Evolutionary conservation across 2,888 invertebrate species (phyloP), one percentile per base, ranked within the genome.

Genomic region (Himalopsyche japonica): DNA sequence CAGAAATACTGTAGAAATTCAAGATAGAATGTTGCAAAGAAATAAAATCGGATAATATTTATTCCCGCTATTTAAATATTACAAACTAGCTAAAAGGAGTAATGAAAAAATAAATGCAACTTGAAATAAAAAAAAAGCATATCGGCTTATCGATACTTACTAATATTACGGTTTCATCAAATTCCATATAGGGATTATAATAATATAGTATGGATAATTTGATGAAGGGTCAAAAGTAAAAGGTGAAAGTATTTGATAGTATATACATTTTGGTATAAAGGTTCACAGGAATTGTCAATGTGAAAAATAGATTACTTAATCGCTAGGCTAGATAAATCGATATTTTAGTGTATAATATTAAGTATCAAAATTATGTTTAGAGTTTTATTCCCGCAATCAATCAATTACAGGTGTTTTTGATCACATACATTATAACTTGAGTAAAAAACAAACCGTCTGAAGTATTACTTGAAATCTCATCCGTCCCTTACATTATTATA

Each of bases 71-170:
- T 70, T 30, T 57, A 57, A 57, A 57, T 70, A 70, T 70, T 12
- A 27, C 27, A 12, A 70, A 27, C 70, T 70, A 70, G 24, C 70
- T 70, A 70, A 30, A 30, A 70, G 12, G 70, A 15, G 70, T 57
- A 57, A 30, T 70, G 20, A 15, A 70, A 70, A 70, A 32, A 8
- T 43, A 64, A 80, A 48, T 80, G 47, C 47, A 80, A 80, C 32
- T 49, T 57, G 88, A 88, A 89, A 89, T 87, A 87, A 88, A 84
- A 88, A 43, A 43, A 87, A 87, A 87, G 88, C 88, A 88, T 88
- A 88, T 88, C 86, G 87, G 88, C 85, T 82, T 81, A 87, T 85
- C 80, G 81, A 80, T 86, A 87, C 86, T 85, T 86, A 87, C 48
- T 82, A 82, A 80, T 76, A 87, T 86, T 87, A 87, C 84, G 85